Base-by-base conservation (phyloP, 2,797 vertebrate genomes). In the Hipposideros larvatus region DNA sequence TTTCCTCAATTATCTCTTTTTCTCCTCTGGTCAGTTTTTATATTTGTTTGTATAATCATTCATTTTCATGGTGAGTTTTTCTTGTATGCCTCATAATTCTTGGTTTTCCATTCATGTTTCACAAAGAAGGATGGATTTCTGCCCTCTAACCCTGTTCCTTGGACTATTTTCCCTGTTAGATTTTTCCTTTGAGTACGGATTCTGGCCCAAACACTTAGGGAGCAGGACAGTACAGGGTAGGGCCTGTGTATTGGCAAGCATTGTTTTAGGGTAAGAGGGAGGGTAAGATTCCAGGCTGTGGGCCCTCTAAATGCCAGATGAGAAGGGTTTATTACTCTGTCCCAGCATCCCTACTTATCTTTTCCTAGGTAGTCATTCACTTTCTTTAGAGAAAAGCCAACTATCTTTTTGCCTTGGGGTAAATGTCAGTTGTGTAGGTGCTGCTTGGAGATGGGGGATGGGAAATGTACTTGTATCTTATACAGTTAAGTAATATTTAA, bases 61-160 rank as follows among this genome's bases (percentile, higher is more conserved):
- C 63, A 83, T 94, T 68, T 83, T 70, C 41, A 34, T 79, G 46
- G 57, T 90, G 43, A 59, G 37, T 92, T 92, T 96, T 95, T 26
- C 19, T 94, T 63, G 59, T 61, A 13, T 83, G 41, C 18, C 11
- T 96, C 31, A 3, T 78, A 57, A 63, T 88, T 61, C 16, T 87
- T 95, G 55, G 77, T 86, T 96, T 83, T 87, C 59, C 9, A 7
- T 94, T 92, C 31, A 77, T n/a, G 41, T 46, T 86, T 73, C 37
- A 70, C n/a, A 86, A 63, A 89, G 57, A 57, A 37, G 37, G 34
- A 85, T 78, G 22, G 18, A 6, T 79, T 90, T 28, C 66, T 87
- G 43, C 8, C 15, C 28, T 82, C 10, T 21, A 24, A 16, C 31
- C 10, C 8, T 63, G 15, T 86, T 88, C 24, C 57, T 87, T 74